Base-by-base conservation (phyloP, 2,113 vertebrate species). In the Tenrec ecaudatus region DNA sequence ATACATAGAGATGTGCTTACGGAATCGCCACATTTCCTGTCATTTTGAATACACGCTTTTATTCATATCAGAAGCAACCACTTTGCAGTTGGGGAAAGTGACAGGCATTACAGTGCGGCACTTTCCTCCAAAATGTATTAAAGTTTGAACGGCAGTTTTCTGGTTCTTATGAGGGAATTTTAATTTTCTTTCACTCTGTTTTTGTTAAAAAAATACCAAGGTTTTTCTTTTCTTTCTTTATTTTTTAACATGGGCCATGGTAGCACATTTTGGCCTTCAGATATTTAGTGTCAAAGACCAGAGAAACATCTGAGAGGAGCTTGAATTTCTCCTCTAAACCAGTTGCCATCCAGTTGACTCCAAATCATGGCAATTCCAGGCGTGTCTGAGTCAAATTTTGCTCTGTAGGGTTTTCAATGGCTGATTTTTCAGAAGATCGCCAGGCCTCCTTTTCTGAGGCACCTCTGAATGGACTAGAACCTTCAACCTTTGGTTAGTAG, bases 141-240 rank as follows among this genome's bases (percentile, higher is more conserved):
- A 53, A 11, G 27, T 88, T 82, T 43, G 68, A 68, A 79, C 7
- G 31, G 62, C 3, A 36, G 4, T 25, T 76, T 82, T 57, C 58
- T 76, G 58, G 43, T 25, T 79, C 62, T 84, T 91, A 27, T 71
- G 76, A 57, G 20, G 82, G 14, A 66, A 93, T 58, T 92, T 91
- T 68, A 47, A 75, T 25, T 82, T 81, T 38, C 20, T 43, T 95
- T 88, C 40, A 36, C 31, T 53, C 36, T 80, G 25, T 77, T 75
- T 80, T 81, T 40, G 3, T 40, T 86, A 2, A n/a, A 83, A 90
- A 64, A 53, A 10, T 10, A 53, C 47, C 29, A 20, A 68, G 20
- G 6, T 33, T 76, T 79, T 75, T 87, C 9, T 10, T 53, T 53
- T 7, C 40, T 15, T 73, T 73, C 6, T 62, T 62, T 20, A 22